A percentile compares a stretch with the other conserved stretches of the same genome.
Conservation (phyloP, 2,113 vertebrate genomes). For the Geothlypis trichas region DNA sequence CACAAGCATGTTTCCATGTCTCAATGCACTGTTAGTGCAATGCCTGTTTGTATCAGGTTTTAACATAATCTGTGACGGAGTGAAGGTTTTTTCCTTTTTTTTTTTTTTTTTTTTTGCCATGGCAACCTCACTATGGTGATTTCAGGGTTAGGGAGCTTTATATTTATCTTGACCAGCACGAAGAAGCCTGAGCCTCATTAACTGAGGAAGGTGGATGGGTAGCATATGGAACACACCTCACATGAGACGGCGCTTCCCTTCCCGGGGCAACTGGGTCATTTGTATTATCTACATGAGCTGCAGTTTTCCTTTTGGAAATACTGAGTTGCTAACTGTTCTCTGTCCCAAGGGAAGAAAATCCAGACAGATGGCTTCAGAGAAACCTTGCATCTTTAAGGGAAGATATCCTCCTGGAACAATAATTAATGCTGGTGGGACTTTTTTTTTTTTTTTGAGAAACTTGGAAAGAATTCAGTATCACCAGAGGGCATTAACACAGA, state of each 20-base stretch:
- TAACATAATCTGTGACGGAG: background rate
- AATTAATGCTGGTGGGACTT: slow-evolving; percentile 34
- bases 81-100: background rate
- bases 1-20: background rate
- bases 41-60: background rate
- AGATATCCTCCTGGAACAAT: slow-evolving; percentile 46
- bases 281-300: background rate
- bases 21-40: background rate
- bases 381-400: slow-evolving; percentile 42
- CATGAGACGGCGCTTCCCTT: background rate
- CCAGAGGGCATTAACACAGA: slow-evolving; percentile 56
- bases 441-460: background rate
- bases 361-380: slow-evolving; percentile 54
- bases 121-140: slow-evolving; percentile 52
- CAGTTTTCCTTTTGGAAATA: slow-evolving; percentile 35
- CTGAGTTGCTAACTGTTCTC: slow-evolving; percentile 20
- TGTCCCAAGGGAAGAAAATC: slow-evolving; percentile 7
- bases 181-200: slow-evolving; percentile 53
- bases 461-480: slow-evolving; percentile 50
- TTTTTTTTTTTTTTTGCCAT: slow-evolving; percentile 39
- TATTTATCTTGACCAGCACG: slow-evolving; percentile 38
- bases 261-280: slow-evolving; percentile 49
- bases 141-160: slow-evolving; percentile 20
- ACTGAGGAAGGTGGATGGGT: slow-evolving; percentile 37
- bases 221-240: background rate